A percentile compares a stretch with the other conserved stretches of the same genome.
phyloP scores from a whole-genome alignment of 2,797 vertebrate species.

The Cebuella pygmaea region DNA sequence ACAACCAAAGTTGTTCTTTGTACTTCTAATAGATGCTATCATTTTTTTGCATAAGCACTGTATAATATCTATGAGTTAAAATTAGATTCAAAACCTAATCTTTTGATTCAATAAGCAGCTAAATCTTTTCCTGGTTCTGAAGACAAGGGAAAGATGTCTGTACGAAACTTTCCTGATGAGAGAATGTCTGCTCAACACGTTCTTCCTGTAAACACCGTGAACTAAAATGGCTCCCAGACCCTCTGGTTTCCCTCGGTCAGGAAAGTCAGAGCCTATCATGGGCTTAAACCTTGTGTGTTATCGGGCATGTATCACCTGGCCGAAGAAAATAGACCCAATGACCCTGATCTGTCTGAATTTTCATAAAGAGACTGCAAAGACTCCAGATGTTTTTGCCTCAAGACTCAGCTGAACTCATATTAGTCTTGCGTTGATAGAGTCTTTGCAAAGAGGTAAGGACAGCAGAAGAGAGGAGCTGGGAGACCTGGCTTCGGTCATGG shows the following conservation, averaged over 20 bases:
- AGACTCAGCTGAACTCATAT: background rate
- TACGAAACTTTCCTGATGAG: background rate
- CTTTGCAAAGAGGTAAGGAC: background rate
- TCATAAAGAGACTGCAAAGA: background rate
- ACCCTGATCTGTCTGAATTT: background rate
- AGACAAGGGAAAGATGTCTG: background rate
- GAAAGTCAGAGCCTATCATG: background rate
- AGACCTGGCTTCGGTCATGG: background rate
- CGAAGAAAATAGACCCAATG: background rate
- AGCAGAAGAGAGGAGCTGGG: background rate
- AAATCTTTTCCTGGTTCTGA: background rate
- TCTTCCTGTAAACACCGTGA: background rate
- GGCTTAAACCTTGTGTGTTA: background rate
- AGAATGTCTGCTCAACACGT: background rate
- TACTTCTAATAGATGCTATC: background rate
- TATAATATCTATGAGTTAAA: background rate
- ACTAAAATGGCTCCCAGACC: background rate
- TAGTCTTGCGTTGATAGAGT: background rate
- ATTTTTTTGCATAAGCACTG: constrained; percentile 17
- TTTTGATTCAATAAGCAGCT: background rate
- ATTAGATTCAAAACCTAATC: constrained; percentile 36
- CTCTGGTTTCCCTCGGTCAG: background rate
- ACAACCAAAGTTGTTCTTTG: constrained; percentile 37
- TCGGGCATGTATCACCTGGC: background rate
- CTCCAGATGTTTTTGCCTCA: background rate